These are phyloP conservation scores for Ursus arctos DNA, from an alignment of 2,113 vertebrate species.

Conservation along the genomic window DNA sequence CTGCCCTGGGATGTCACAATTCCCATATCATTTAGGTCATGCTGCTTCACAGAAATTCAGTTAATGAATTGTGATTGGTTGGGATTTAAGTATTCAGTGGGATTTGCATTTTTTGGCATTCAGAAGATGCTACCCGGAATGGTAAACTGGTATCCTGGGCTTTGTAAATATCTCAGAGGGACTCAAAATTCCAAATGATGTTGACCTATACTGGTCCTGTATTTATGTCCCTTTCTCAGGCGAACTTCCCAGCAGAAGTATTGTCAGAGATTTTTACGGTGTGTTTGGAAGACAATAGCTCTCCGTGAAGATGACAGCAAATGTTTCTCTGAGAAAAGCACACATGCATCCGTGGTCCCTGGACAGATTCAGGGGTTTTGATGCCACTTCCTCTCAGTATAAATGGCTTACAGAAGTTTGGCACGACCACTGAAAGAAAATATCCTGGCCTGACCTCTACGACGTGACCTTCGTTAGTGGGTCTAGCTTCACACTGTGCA, in stretches of 20 bases:
- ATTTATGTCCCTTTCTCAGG: background rate
- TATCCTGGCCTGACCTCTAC: background rate
- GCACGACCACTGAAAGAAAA: background rate
- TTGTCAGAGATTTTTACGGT: background rate
- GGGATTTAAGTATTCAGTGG: conserved; percentile 61
- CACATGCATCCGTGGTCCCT: background rate
- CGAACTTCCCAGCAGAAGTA: background rate
- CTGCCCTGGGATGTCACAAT: conserved; percentile 58
- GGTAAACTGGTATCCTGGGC: background rate
- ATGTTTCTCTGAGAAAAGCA: background rate
- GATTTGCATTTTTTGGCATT: conserved; percentile 56
- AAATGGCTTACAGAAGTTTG: background rate
- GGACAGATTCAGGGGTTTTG: background rate
- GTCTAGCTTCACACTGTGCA: background rate
- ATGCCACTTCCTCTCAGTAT: background rate
- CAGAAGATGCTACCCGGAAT: background rate
- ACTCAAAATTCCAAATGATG: background rate
- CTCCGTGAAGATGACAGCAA: background rate
- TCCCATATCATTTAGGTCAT: conserved; percentile 62
- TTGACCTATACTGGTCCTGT: background rate
- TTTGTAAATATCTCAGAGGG: background rate
- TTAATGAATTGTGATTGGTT: conserved; percentile 77
- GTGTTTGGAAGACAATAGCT: background rate
- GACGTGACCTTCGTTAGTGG: background rate
- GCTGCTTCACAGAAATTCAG: conserved; percentile 55